Conservation (phyloP, 2,797 vertebrate genomes). For the Enteromius thamalakanensis region DNA sequence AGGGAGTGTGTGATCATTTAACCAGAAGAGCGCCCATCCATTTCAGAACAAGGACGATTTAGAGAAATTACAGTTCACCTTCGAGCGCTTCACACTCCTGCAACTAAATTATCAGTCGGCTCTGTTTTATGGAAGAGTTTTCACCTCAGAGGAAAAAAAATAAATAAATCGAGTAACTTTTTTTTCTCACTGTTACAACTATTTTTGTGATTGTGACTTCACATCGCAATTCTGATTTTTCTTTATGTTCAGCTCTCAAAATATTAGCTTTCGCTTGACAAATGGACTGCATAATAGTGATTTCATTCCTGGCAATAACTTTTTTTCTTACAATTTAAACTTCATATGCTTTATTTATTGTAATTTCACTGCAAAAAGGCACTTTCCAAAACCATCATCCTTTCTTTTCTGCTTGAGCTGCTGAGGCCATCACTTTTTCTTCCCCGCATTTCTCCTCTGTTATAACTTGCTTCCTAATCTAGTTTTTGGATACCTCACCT, state of each 20-base stretch:
- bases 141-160: background rate
- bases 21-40: background rate
- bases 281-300: background rate
- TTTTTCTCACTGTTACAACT: background rate
- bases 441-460: background rate
- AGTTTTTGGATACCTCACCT: no score
- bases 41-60: background rate
- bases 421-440: background rate
- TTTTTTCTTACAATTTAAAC: no score
- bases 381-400: background rate
- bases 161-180: no score
- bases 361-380: background rate
- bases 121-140: background rate
- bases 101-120: background rate
- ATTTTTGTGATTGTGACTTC: background rate
- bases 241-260: background rate
- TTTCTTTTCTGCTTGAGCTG: background rate
- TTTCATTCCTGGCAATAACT: background rate
- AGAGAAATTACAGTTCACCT: background rate
- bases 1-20: background rate
- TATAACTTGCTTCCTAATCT: no score
- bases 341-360: no score
- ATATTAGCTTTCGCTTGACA: background rate
- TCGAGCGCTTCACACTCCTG: background rate
- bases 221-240: background rate